Conservation (phyloP, 2,888 invertebrate genomes). For the Bruchidius siliquastri region DNA sequence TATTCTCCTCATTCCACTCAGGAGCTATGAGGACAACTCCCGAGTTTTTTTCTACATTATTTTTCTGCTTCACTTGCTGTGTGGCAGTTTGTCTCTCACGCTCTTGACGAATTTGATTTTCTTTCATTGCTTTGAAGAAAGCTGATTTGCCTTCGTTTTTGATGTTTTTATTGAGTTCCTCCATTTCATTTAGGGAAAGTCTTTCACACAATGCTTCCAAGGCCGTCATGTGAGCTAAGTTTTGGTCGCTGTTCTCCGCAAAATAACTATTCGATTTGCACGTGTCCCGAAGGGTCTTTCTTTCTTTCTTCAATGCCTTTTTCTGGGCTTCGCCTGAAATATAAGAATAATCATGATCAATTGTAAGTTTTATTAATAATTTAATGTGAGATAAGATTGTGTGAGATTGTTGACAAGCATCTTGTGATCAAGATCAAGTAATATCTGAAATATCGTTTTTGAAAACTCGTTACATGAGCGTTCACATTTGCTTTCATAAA, state of each 20-base stretch:
- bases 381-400: too few species aligned
- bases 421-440: too few species aligned
- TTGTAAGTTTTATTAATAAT: too few species aligned
- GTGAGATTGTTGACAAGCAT: too few species aligned
- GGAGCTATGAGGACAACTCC: constrained; percentile 50
- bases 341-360: too few species aligned
- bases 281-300: constrained; percentile 72
- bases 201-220: constrained; percentile 87
- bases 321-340: constrained; percentile 59
- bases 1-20: constrained; percentile 80
- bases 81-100: constrained; percentile 65
- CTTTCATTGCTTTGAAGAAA: constrained; percentile 64
- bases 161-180: constrained; percentile 69
- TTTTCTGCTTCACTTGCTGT: constrained; percentile 51
- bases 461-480: too few species aligned
- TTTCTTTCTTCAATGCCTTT: constrained; percentile 80
- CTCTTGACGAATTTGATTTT: constrained; percentile 72
- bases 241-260: constrained; percentile 64
- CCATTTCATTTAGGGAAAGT: constrained; percentile 66
- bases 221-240: constrained; percentile 81
- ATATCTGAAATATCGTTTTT: too few species aligned
- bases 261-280: constrained; percentile 83
- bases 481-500: too few species aligned
- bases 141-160: constrained; percentile 60
- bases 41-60: constrained; percentile 46